Percentiles rank a stretch among this genome's conserved stretches.
Evolutionary conservation across 2,888 invertebrate genomes (phyloP).

Genomic region (Himalopsyche tibetana): DNA sequence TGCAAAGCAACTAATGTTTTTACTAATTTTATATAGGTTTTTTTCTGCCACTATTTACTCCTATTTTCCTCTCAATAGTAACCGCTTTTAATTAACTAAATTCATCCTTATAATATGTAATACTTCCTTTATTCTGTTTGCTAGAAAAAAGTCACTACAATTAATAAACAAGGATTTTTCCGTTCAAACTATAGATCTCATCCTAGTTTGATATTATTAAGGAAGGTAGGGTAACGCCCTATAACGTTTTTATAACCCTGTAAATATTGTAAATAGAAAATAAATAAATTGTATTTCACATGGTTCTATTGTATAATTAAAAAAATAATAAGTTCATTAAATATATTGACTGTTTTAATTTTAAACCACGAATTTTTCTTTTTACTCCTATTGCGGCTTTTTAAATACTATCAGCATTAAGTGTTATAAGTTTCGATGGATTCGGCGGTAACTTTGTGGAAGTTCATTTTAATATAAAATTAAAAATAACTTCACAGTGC

Average conservation of each 20-base stretch:
- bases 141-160: not conserved
- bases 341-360: slow-evolving; percentile 61
- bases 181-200: not conserved
- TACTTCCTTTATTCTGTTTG: slow-evolving; percentile 10
- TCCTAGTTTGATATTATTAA: slow-evolving; percentile 46
- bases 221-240: slow-evolving; percentile 40
- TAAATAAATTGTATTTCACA: slow-evolving; percentile 62
- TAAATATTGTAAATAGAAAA: slow-evolving; percentile 64
- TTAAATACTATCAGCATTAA: not conserved
- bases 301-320: slow-evolving; percentile 61
- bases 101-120: not conserved
- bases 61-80: too few species aligned
- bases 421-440: too few species aligned
- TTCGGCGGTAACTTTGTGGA: too few species aligned
- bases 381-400: not conserved
- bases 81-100: too few species aligned
- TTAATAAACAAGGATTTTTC: not conserved
- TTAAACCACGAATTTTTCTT: slow-evolving; percentile 43
- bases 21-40: too few species aligned
- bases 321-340: slow-evolving; percentile 57
- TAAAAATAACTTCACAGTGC: too few species aligned
- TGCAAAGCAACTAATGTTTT: too few species aligned
- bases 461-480: too few species aligned
- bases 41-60: too few species aligned
- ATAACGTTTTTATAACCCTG: slow-evolving; percentile 56